A percentile compares a stretch with the other conserved stretches of the same genome.
Evolutionary conservation across 2,113 vertebrate species (phyloP).

Genomic region (Uria aalge): DNA sequence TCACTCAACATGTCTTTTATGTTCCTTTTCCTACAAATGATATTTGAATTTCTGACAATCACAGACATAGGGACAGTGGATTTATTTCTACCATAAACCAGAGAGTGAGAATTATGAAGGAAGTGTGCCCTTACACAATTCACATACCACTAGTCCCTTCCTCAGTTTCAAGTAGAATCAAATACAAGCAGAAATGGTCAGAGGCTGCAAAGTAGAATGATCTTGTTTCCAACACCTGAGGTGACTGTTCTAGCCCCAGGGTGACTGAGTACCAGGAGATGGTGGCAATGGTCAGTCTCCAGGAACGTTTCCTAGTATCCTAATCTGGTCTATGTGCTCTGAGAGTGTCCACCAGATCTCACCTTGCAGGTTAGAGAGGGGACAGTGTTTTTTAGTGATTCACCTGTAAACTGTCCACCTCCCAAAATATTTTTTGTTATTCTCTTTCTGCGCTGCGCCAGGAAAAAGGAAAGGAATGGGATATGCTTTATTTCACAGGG

Average conservation of each 20-base stretch:
- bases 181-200: background rate
- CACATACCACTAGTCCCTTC: background rate
- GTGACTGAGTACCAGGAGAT: background rate
- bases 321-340: background rate
- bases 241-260: background rate
- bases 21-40: background rate
- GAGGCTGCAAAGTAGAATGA: background rate
- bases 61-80: background rate
- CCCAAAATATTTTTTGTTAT: background rate
- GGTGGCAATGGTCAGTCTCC: background rate
- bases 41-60: background rate
- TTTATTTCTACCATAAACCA: background rate
- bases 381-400: background rate
- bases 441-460: background rate
- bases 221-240: background rate
- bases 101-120: background rate
- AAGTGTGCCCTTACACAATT: background rate
- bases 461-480: background rate
- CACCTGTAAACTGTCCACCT: background rate
- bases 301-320: background rate
- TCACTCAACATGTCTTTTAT: background rate
- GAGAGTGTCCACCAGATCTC: background rate
- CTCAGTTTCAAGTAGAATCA: background rate
- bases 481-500: background rate
- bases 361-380: background rate